phyloP scores from a whole-genome alignment of 1,140 invertebrate species.

The Hydropsyche tenuis region DNA sequence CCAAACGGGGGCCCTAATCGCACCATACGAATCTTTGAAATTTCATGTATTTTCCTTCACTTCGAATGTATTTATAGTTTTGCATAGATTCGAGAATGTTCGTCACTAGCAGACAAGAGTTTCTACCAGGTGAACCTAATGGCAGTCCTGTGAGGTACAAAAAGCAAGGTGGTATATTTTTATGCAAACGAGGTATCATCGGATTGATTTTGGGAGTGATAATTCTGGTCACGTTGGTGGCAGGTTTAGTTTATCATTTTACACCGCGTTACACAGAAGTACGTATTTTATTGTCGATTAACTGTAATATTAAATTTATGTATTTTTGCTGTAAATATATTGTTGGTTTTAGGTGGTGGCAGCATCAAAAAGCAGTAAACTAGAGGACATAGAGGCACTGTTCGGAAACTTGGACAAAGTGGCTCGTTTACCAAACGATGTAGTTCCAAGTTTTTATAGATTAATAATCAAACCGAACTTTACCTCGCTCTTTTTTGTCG shows the following conservation, averaged over 20 bases:
- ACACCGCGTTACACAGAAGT: conserved; percentile 48
- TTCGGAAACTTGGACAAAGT: conserved; percentile 35
- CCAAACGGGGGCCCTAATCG: no score
- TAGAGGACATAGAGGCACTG: no score
- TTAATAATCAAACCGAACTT: conserved; percentile 69
- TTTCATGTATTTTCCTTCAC: no score
- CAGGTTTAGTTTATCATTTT: conserved; percentile 58
- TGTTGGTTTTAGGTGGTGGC: no score
- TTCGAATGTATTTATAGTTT: no score
- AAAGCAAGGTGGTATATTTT: conserved; percentile 58
- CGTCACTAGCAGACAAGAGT: conserved; percentile 60
- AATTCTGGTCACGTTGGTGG: conserved; percentile 55
- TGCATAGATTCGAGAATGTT: conserved; percentile 52
- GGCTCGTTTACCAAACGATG: conserved; percentile 65
- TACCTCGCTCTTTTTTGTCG: conserved; percentile 66
- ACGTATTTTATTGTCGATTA: no score
- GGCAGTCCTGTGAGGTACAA: conserved; percentile 55
- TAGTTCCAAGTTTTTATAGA: conserved; percentile 73
- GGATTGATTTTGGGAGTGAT: conserved; percentile 54
- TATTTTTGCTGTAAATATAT: no score
- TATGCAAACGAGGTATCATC: conserved; percentile 56
- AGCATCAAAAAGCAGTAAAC: no score
- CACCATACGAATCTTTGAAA: no score
- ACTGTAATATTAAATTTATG: no score
- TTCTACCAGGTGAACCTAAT: conserved; percentile 57